A percentile compares a stretch with the other conserved stretches of the same genome.
These are phyloP conservation scores for Sarotherodon lohbergeri DNA, from an alignment of 2,113 vertebrate species.

Conservation along the genomic window DNA sequence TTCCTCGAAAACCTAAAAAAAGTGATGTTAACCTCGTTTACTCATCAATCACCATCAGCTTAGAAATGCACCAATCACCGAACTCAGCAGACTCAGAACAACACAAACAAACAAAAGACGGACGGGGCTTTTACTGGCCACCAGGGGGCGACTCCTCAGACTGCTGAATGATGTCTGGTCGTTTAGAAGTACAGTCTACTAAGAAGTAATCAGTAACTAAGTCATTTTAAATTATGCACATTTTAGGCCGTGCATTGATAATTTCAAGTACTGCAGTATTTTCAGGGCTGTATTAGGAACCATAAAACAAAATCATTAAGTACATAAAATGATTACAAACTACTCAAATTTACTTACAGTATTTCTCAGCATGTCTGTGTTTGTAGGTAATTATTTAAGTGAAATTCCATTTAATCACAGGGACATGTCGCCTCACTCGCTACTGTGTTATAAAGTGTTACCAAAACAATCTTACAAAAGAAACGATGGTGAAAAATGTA, in stretches of 20 bases:
- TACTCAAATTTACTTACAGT: background rate
- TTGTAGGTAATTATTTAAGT: background rate
- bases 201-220: background rate
- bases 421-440: background rate
- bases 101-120: background rate
- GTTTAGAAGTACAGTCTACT: background rate
- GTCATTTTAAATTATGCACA: background rate
- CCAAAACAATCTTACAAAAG: background rate
- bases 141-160: background rate
- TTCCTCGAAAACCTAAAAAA: background rate
- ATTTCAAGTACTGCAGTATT: background rate
- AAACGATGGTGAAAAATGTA: background rate
- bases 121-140: background rate
- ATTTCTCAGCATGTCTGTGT: background rate
- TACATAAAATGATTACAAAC: background rate
- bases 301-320: background rate
- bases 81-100: background rate
- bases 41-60: background rate
- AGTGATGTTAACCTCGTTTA: background rate
- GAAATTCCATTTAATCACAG: background rate
- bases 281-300: background rate
- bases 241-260: rapidly evolving
- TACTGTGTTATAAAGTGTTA: background rate
- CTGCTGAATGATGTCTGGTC: background rate
- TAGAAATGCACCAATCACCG: background rate